Evolutionary conservation across 2,888 invertebrate genomes (phyloP).

Genomic region (Cryptocephalus moraei): DNA sequence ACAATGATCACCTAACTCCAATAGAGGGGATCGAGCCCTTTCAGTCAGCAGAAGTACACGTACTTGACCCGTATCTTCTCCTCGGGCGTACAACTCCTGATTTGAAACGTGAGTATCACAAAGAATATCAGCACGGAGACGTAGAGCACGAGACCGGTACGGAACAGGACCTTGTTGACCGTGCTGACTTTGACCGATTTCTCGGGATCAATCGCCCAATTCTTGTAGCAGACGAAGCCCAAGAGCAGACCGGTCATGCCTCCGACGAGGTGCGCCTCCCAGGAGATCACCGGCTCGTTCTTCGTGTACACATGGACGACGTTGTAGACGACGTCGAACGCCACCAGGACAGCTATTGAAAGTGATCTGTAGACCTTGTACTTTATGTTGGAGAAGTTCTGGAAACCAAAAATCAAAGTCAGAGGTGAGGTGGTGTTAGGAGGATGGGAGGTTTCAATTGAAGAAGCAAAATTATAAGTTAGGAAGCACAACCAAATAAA

Average conservation of each 20-base stretch:
- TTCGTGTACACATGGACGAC: constrained; percentile 38
- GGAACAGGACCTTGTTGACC: constrained; percentile 15
- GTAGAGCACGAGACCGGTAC: constrained; percentile 18
- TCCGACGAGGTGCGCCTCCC: constrained; percentile 63
- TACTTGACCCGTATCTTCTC: constrained; percentile 17
- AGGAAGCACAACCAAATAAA: too few species aligned
- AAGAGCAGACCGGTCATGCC: constrained; percentile 55
- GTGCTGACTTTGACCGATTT: neutral
- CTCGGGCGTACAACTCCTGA: constrained; percentile 23
- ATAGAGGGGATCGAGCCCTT: neutral
- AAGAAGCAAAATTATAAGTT: too few species aligned
- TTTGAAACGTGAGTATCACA: constrained; percentile 19
- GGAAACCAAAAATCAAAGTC: constrained; percentile 21
- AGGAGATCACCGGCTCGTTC: constrained; percentile 48
- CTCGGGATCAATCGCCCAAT: neutral
- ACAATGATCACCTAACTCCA: neutral
- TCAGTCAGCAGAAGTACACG: constrained; percentile 22
- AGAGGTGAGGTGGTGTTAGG: too few species aligned
- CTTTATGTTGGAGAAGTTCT: constrained; percentile 40
- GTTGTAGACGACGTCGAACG: constrained; percentile 53
- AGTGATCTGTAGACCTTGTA: constrained; percentile 44
- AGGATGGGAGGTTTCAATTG: too few species aligned
- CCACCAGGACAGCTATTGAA: constrained; percentile 51
- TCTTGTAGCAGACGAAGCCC: constrained; percentile 30
- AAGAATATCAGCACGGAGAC: constrained; percentile 14